phyloP scores from a whole-genome alignment of 2,113 vertebrate species.

The Triplophysa dalaica region DNA sequence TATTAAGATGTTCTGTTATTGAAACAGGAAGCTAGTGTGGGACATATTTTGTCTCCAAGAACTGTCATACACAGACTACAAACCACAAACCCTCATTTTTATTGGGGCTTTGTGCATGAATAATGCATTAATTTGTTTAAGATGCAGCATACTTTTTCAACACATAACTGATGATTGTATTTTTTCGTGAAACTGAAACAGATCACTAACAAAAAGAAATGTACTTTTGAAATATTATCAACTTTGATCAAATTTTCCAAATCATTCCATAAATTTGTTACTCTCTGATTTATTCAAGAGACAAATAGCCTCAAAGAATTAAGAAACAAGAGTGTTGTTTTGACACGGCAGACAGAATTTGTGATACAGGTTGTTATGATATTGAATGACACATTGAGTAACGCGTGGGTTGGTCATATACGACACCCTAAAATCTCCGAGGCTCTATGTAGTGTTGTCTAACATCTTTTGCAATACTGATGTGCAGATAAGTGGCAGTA shows the following conservation, averaged over 20 bases:
- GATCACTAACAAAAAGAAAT: neutral
- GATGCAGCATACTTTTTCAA: too few relatives aligned
- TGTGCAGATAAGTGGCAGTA: slow-evolving; percentile 10
- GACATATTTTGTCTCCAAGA: too few relatives aligned
- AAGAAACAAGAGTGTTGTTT: neutral
- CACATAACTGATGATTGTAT: neutral
- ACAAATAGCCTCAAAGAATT: slow-evolving; percentile 32
- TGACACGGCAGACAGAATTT: neutral
- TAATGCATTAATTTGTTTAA: neutral
- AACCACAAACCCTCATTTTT: too few relatives aligned
- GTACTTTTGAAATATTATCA: neutral
- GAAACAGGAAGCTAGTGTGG: too few relatives aligned
- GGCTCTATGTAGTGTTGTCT: neutral
- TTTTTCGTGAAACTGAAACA: neutral
- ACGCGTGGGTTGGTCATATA: neutral
- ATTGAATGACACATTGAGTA: neutral
- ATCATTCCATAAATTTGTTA: too few relatives aligned
- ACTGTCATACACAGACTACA: too few relatives aligned
- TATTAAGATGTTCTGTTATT: too few relatives aligned
- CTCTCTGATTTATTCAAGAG: slow-evolving; percentile 17
- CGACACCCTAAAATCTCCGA: neutral
- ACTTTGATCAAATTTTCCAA: neutral
- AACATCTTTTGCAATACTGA: slow-evolving; percentile 1
- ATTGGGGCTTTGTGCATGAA: neutral
- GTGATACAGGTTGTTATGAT: neutral